phyloP scores from a whole-genome alignment of 2,113 vertebrate species.

The Pseudorhombus dupliciocellatus region DNA sequence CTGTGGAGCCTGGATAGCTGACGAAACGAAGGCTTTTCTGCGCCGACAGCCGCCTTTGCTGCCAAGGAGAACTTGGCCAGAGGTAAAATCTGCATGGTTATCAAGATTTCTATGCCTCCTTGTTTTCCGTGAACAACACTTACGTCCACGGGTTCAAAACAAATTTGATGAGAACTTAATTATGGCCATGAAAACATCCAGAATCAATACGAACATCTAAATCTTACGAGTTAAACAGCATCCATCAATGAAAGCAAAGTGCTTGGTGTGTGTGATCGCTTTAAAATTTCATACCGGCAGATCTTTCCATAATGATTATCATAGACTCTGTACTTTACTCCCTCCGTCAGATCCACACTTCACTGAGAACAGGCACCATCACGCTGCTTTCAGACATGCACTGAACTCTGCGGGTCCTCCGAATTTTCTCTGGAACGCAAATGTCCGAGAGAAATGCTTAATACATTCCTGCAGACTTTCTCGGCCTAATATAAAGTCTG shows the following conservation, averaged over 20 bases:
- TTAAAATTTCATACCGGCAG: background rate
- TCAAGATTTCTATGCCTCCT: conserved; percentile 24
- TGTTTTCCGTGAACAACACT: conserved; percentile 10
- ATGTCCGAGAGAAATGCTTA: too few species aligned
- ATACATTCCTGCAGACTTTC: too few species aligned
- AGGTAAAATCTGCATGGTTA: conserved; percentile 21
- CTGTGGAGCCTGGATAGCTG: conserved; percentile 3
- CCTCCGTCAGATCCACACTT: background rate
- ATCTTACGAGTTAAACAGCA: background rate
- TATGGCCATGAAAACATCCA: conserved; percentile 11
- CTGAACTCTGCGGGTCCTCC: too few species aligned
- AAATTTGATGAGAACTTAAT: conserved; percentile 39
- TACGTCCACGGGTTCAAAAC: background rate
- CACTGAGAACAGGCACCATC: background rate
- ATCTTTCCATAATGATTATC: background rate
- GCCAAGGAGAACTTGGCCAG: conserved; percentile 20
- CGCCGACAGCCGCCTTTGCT: conserved; percentile 6
- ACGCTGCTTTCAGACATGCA: too few species aligned
- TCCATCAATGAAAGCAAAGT: conserved; percentile 2
- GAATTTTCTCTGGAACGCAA: too few species aligned
- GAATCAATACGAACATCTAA: conserved; percentile 9
- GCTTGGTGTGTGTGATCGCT: background rate
- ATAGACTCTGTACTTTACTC: background rate
- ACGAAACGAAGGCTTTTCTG: conserved; percentile 32
- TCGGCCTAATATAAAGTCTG: too few species aligned